Evolutionary conservation across 2,113 vertebrate species (phyloP).

Genomic region (Aramus guarauna): DNA sequence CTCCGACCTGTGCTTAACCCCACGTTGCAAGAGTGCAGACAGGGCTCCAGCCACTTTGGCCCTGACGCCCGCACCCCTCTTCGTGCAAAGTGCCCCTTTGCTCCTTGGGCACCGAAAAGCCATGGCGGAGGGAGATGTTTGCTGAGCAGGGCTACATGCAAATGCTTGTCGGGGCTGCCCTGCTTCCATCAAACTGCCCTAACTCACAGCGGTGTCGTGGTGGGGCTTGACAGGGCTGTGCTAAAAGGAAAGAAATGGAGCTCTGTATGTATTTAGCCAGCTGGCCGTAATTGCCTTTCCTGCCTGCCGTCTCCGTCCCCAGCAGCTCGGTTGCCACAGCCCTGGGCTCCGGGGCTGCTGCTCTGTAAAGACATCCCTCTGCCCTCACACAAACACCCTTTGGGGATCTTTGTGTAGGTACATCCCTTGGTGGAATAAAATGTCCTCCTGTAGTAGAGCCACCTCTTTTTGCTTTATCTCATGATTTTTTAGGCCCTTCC

Average conservation of each 20-base stretch:
- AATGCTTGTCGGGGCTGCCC: neutral
- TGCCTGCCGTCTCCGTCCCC: neutral
- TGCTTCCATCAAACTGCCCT: neutral
- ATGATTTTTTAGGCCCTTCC: neutral
- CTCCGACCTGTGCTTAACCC: neutral
- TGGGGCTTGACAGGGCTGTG: neutral
- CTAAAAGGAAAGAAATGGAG: neutral
- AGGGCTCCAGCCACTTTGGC: neutral
- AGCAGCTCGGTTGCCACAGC: neutral
- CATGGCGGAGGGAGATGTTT: neutral
- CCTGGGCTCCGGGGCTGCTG: neutral
- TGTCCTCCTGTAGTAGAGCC: neutral
- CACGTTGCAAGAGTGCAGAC: rapidly evolving
- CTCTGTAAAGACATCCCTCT: neutral
- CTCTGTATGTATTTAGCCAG: neutral
- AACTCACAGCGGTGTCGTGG: neutral
- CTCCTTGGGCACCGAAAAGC: neutral
- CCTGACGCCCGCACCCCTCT: neutral
- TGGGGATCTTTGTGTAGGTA: neutral
- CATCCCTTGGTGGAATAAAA: neutral
- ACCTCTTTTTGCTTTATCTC: neutral
- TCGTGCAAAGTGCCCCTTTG: rapidly evolving
- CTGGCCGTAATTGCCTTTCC: neutral
- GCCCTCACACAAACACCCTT: neutral
- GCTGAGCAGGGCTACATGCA: rapidly evolving